Conservation (phyloP, 2,888 invertebrate genomes). For the Carpatolechia fugitivella region DNA sequence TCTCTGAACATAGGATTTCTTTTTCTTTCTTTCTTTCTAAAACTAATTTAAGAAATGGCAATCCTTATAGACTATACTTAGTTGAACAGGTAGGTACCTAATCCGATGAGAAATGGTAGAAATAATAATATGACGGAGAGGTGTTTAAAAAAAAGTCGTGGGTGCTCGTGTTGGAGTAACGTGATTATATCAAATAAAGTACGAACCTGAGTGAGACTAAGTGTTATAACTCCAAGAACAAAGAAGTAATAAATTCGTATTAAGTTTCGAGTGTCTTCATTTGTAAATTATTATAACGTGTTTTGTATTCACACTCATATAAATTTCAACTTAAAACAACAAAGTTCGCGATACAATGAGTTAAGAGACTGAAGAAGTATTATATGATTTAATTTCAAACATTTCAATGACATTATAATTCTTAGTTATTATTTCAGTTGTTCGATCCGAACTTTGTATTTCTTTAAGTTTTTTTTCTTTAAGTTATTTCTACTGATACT, state of each 20-base stretch:
- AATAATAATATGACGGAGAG: too few relatives aligned
- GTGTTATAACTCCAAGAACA: background rate
- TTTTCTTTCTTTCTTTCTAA: too few relatives aligned
- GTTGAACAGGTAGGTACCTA: too few relatives aligned
- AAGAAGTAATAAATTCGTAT: conserved; percentile 10
- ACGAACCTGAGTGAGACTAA: background rate
- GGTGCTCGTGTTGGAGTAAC: background rate
- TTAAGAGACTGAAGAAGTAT: background rate
- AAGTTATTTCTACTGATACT: too few relatives aligned
- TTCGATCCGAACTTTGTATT: too few relatives aligned
- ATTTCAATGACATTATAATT: background rate
- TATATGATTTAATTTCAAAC: background rate
- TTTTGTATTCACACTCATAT: conserved; percentile 1
- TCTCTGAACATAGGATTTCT: too few relatives aligned
- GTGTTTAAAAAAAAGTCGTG: background rate
- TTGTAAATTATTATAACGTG: conserved; percentile 5
- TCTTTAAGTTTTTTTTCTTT: too few relatives aligned
- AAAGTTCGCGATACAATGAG: background rate
- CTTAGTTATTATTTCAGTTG: too few relatives aligned
- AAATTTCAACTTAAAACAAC: background rate
- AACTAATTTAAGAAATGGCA: too few relatives aligned
- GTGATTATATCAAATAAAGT: background rate
- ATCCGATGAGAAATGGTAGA: too few relatives aligned
- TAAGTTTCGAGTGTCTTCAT: conserved; percentile 6
- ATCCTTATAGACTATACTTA: too few relatives aligned